Base-by-base conservation (phyloP, 2,797 vertebrate species). In the Eidolon dupreanum region DNA sequence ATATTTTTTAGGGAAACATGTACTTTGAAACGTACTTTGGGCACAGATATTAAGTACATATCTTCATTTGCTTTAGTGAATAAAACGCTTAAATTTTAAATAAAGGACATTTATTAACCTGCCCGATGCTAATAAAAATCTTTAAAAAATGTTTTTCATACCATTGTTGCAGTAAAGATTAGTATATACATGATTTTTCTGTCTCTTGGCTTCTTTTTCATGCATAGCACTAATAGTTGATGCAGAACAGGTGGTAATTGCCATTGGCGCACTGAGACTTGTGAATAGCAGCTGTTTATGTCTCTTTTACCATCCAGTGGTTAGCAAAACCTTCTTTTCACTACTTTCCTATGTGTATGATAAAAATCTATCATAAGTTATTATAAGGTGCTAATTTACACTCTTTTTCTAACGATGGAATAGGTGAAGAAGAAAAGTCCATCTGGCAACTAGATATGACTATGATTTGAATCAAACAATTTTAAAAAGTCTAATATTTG, bases 161-260 rank as follows among this genome's bases (percentile, higher is more conserved):
- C 41, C 46, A 17, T 81, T 91, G 43, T 96, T 93, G 68, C 63
- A 74, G 46, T 90, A 49, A 95, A 87, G 66, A 57, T 82, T 63
- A 24, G 41, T 63, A 38, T 88, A 84, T 70, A 38, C 53, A 22
- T 88, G 88, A 57, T 83, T 90, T 96, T 93, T 70, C 85, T 90
- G 36, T 94, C 61, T 95, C 79, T 93, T 93, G 70, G 71, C 77
- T 94, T 88, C 84, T 95, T 82, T 83, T 43, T 96, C 84, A 53
- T 57, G 53, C 68, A 57, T 87, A 79, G 68, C 38, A 81, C 59
- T 94, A 91, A 90, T 53, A 90, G 86, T 74, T 93, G 89, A 90
- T 96, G 84, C 82, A 82, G 96, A 97, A 97, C 97, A 97, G 94
- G 96, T 95, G 93, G 82, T 97, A 91, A 96, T 97, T 98, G 97